Evolutionary conservation across 2,113 vertebrate species (phyloP).

Genomic region (Leptosomus discolor): DNA sequence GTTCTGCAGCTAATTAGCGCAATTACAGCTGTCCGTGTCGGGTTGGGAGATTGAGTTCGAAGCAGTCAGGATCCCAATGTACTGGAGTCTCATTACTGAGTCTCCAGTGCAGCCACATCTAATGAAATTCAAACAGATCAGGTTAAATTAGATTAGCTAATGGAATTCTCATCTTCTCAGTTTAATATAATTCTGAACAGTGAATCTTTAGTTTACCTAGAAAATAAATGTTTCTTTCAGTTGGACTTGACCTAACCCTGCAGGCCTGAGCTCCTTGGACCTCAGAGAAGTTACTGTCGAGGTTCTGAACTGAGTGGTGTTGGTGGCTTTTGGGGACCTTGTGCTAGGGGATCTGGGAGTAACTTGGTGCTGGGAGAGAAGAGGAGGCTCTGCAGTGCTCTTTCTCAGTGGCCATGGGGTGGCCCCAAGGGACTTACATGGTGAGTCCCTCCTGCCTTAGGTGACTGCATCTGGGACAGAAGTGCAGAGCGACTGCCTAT

Average conservation of each 20-base stretch:
- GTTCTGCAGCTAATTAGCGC: conserved; percentile 44
- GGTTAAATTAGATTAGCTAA: conserved; percentile 60
- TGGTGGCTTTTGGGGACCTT: neutral
- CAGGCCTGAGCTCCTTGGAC: neutral
- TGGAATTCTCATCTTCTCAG: conserved; percentile 36
- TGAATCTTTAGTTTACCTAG: conserved; percentile 17
- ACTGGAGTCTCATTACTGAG: conserved; percentile 40
- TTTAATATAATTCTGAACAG: conserved; percentile 25
- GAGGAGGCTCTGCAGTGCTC: neutral
- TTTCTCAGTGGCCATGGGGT: neutral
- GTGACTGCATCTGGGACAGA: neutral
- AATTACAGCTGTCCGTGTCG: neutral
- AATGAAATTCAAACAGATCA: conserved; percentile 62
- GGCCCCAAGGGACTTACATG: neutral
- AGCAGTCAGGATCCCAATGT: neutral
- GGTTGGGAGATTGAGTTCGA: conserved; percentile 18
- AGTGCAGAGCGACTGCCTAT: neutral
- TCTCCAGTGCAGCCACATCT: conserved; percentile 28
- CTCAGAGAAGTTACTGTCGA: neutral
- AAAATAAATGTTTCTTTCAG: conserved; percentile 17
- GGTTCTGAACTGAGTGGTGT: neutral
- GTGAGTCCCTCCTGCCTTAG: neutral
- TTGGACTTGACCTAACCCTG: neutral
- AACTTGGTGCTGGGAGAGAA: neutral
- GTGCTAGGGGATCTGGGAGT: neutral